Conservation (phyloP, 2,113 vertebrate genomes). For the Stomatorhinus ivindoensis region DNA sequence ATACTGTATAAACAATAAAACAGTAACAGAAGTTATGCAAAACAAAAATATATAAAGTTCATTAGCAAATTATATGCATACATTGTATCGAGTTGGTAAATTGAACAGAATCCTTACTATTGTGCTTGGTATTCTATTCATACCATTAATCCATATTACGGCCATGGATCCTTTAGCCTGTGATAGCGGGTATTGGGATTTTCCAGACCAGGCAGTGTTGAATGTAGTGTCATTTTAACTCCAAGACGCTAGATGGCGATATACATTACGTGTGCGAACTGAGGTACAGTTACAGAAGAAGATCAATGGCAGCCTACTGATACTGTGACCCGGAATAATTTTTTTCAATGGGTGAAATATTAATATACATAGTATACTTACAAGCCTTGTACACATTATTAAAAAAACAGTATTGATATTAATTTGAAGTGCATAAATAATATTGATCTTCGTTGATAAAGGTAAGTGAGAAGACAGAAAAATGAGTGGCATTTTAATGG, state of each 20-base stretch:
- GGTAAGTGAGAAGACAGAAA: neutral
- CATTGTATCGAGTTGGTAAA: neutral
- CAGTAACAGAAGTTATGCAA: neutral
- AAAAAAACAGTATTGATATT: neutral
- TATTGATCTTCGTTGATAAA: neutral
- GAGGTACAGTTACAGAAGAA: neutral
- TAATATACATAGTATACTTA: neutral
- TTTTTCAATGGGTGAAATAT: neutral
- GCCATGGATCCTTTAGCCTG: neutral
- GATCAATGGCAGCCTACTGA: neutral
- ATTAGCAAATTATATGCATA: neutral
- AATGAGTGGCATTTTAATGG: neutral
- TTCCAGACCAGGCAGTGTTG: neutral
- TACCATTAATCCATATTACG: neutral
- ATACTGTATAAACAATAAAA: neutral
- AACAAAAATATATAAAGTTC: neutral
- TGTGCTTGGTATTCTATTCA: neutral
- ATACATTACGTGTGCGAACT: neutral
- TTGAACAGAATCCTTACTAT: neutral
- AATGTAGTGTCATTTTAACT: neutral
- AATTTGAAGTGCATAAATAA: neutral
- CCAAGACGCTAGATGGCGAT: neutral
- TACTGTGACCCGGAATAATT: neutral
- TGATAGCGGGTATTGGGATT: neutral
- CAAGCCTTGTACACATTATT: neutral